Percentiles rank a stretch among this genome's conserved stretches.
These are phyloP conservation scores for Chrysodeixis includens DNA, from an alignment of 2,888 invertebrate genomes.

Conservation along the genomic window DNA sequence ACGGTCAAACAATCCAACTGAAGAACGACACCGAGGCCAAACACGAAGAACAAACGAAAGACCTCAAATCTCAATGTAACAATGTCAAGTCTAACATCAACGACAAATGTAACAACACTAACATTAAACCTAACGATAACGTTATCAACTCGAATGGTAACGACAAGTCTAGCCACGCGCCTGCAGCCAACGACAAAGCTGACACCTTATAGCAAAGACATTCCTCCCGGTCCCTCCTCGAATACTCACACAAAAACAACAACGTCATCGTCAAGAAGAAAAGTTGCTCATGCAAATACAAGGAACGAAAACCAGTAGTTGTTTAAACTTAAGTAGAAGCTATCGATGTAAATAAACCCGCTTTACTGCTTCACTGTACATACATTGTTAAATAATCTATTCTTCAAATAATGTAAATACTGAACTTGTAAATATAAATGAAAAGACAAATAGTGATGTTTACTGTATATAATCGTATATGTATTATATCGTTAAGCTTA, in stretches of 20 bases:
- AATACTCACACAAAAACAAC: constrained; percentile 70
- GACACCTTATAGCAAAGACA: constrained; percentile 84
- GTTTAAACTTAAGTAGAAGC: constrained; percentile 65
- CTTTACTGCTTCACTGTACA: constrained; percentile 49
- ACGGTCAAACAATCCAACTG: constrained; percentile 72
- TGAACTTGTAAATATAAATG: constrained; percentile 59
- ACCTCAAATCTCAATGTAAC: constrained; percentile 60
- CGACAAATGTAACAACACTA: constrained; percentile 39
- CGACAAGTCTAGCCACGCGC: constrained; percentile 49
- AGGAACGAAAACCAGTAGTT: constrained; percentile 80
- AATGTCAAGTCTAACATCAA: constrained; percentile 55
- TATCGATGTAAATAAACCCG: constrained; percentile 51
- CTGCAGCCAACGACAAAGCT: constrained; percentile 67
- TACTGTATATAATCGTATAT: constrained; percentile 73
- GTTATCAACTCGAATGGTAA: constrained; percentile 38
- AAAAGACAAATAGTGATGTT: constrained; percentile 82
- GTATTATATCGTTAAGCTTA: constrained; percentile 58
- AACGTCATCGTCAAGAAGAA: constrained; percentile 74
- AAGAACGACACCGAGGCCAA: constrained; percentile 57
- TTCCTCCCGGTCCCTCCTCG: constrained; percentile 78
- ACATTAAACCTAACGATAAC: constrained; percentile 43
- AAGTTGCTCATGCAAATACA: constrained; percentile 83
- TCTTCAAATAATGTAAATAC: constrained; percentile 46
- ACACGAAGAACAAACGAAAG: constrained; percentile 56
- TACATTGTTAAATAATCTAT: constrained; percentile 32